Evolutionary conservation across 1,140 invertebrate genomes (phyloP), one percentile per base, ranked within the genome.

Genomic region (Centruroides vittatus): DNA sequence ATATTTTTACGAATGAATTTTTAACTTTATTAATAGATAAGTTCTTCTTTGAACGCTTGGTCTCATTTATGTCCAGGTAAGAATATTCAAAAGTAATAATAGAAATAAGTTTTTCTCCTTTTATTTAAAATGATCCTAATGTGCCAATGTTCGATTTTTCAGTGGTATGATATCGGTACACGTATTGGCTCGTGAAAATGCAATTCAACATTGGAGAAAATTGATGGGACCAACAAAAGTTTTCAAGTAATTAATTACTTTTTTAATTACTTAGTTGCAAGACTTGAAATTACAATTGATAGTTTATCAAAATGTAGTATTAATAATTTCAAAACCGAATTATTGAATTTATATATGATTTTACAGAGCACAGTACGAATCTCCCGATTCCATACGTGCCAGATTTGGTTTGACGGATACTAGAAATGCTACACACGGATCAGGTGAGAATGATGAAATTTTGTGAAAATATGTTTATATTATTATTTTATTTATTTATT

Each of bases 401-500:
- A 75, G 79, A 67, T 93, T 84, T 79, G 92, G 92, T 1, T 72
- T 93, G 3, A 89, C 90, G 1, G 91, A 95, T 73, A 94, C 92
- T 0, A 84, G 90, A 71, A 96, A 96, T 79, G 89, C 86, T 23
- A 83, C 84, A 55, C 91, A 95, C 76, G 91, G 91, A 47, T 93
- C 90, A 74, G 88, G 86, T 88, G 73, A 67, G 41, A 35, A 7
- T 58, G 35, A 54, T 23, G 23, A 23, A 23, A 23, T 23, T 23
- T 23, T 23, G 23, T 23, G 23, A 2, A 1, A 23, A 23, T 23
- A n/a, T n/a, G n/a, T n/a, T n/a, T n/a, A n/a, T 23, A 23, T 23
- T 23, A 23, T 23, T 23, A 23, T 23, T n/a, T n/a, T 23, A 23
- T 23, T 23, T 23, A 1, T 23, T 23, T 23, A 2, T 23, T 23